These are phyloP conservation scores for Oligia strigilis DNA, from an alignment of 2,888 invertebrate species.

Conservation along the genomic window DNA sequence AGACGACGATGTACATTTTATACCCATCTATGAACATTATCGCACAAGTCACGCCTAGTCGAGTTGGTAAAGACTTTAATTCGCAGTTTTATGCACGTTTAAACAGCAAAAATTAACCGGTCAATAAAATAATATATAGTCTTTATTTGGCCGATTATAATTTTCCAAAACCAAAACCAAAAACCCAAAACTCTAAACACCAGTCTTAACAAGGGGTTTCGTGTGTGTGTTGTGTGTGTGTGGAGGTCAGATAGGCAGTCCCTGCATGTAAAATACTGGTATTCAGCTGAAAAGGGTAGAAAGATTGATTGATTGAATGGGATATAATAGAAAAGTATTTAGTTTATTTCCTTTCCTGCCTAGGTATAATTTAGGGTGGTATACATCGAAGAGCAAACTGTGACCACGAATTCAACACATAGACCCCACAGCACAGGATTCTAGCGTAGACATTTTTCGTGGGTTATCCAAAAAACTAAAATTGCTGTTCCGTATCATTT, in stretches of 20 bases:
- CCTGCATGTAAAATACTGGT: background rate
- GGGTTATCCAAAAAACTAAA: background rate
- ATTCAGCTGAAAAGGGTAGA: background rate
- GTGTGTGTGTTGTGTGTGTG: too few species aligned
- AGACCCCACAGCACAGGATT: background rate
- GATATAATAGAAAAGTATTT: background rate
- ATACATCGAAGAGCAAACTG: background rate
- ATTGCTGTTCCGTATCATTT: background rate
- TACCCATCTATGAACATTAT: conserved; percentile 53
- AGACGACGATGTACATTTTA: conserved; percentile 43
- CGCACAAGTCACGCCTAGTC: conserved; percentile 4
- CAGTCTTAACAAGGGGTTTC: background rate
- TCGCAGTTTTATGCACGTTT: background rate
- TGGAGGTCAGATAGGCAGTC: background rate
- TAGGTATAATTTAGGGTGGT: background rate
- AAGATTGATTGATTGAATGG: background rate
- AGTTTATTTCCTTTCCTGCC: background rate
- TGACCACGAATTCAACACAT: background rate
- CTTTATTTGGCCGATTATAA: background rate
- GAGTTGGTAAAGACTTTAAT: conserved; percentile 1
- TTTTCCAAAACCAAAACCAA: too few species aligned
- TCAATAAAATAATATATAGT: background rate
- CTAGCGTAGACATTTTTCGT: background rate
- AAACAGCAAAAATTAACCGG: conserved; percentile 10
- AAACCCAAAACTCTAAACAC: background rate